These are phyloP conservation scores for Phoeniculus purpureus DNA, from an alignment of 2,797 vertebrate genomes.

Conservation along the genomic window DNA sequence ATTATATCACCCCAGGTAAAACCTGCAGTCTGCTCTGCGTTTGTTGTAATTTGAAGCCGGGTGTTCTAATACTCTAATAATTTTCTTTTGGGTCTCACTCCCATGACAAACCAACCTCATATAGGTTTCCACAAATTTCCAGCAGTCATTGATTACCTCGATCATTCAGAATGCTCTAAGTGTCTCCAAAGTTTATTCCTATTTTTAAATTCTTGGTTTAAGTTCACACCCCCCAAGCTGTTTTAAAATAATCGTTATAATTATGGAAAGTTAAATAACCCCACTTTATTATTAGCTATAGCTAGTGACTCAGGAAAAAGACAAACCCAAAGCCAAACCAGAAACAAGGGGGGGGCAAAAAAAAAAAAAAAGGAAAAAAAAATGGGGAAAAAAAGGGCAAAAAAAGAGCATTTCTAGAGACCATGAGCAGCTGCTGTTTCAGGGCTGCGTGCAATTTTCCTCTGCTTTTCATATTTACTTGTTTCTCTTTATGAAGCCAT, in stretches of 20 bases:
- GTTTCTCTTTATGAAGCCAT: not conserved
- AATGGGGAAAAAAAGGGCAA: too few species aligned
- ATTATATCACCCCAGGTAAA: not conserved
- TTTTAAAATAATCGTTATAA: not conserved
- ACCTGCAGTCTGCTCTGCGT: not conserved
- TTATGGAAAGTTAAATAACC: not conserved
- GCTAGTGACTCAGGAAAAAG: not conserved
- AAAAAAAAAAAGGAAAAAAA: too few species aligned
- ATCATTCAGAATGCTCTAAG: not conserved
- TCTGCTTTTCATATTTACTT: not conserved
- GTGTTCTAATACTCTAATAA: not conserved
- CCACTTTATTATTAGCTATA: not conserved
- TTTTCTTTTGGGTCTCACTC: not conserved
- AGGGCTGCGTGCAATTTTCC: not conserved
- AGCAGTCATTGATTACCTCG: not conserved
- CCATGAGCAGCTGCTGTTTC: not conserved
- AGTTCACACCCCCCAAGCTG: not conserved
- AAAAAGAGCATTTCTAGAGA: not conserved
- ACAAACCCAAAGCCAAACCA: too few species aligned
- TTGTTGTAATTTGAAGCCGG: not conserved
- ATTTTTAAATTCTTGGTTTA: not conserved
- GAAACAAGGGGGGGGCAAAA: not conserved
- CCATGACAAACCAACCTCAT: not conserved
- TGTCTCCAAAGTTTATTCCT: not conserved
- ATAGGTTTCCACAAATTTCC: not conserved